Evolutionary conservation across 1,140 invertebrate species (phyloP).

Genomic region (Riptortus pedestris): DNA sequence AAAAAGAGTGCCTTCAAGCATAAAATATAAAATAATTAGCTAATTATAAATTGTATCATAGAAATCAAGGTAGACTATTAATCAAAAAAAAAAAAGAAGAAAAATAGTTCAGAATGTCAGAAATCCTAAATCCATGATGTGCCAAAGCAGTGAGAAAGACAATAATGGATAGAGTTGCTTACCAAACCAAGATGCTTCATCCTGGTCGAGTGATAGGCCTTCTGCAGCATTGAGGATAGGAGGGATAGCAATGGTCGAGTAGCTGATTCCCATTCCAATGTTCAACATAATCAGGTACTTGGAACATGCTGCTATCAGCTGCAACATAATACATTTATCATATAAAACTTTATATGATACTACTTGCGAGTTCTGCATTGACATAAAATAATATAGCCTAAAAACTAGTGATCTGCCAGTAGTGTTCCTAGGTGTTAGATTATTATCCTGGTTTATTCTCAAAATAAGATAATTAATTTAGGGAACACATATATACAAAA

Average conservation of each 20-base stretch:
- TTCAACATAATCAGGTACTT: constrained; percentile 31
- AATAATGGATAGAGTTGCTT: too few relatives aligned
- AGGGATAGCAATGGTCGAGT: constrained; percentile 33
- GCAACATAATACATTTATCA: neutral
- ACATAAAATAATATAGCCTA: neutral
- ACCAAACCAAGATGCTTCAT: constrained; percentile 34
- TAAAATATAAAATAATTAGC: too few relatives aligned
- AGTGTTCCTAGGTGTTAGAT: too few relatives aligned
- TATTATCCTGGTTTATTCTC: too few relatives aligned
- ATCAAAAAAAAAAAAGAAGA: too few relatives aligned
- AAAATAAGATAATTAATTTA: neutral
- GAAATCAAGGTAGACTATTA: too few relatives aligned
- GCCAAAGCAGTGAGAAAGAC: too few relatives aligned
- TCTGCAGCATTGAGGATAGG: constrained; percentile 28
- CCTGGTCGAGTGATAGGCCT: constrained; percentile 29
- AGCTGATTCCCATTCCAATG: constrained; percentile 32
- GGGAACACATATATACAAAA: neutral
- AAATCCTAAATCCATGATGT: too few relatives aligned
- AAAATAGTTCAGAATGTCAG: too few relatives aligned
- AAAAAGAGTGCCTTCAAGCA: too few relatives aligned
- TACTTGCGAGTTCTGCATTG: neutral
- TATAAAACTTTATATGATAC: neutral
- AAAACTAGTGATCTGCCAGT: too few relatives aligned
- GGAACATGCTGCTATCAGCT: constrained; percentile 29
- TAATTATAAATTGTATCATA: too few relatives aligned